Conservation (phyloP, 2,797 vertebrate genomes). For the Echeneis naucrates region DNA sequence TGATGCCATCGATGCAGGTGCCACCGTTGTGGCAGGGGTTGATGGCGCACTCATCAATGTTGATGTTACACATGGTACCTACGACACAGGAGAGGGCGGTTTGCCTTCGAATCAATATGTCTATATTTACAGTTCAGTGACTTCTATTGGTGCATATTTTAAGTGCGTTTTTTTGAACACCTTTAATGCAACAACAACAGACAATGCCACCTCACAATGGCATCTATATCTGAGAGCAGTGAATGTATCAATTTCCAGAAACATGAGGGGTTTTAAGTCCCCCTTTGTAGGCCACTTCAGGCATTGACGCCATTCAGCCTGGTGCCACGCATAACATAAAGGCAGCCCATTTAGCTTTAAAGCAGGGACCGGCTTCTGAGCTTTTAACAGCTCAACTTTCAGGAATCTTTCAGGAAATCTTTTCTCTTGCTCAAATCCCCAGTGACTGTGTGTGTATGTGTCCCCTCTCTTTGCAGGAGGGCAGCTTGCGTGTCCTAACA, state of each 20-base stretch:
- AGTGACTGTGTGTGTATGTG: constrained; percentile 63
- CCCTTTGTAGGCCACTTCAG: constrained; percentile 79
- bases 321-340: constrained; percentile 76
- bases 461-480: constrained; percentile 63
- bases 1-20: constrained; percentile 91
- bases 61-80: constrained; percentile 95
- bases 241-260: constrained; percentile 67
- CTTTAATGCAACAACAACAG: constrained; percentile 15
- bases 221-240: constrained; percentile 33
- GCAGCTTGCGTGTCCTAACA: constrained; percentile 77
- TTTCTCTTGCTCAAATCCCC: constrained; percentile 79
- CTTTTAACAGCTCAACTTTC: constrained; percentile 90
- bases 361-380: constrained; percentile 72
- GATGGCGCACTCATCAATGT: constrained; percentile 92
- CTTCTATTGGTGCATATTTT: neutral
- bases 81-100: neutral
- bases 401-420: constrained; percentile 86
- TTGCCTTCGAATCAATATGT: neutral
- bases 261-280: constrained; percentile 58
- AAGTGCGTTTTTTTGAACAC: constrained; percentile 21
- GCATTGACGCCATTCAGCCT: constrained; percentile 73
- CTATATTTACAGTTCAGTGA: neutral
- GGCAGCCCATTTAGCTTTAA: constrained; percentile 79
- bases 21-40: constrained; percentile 95
- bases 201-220: constrained; percentile 50